Evolutionary conservation across 2,888 invertebrate species (phyloP), one percentile per base, ranked within the genome.

Genomic region (Pterostichus madidus): DNA sequence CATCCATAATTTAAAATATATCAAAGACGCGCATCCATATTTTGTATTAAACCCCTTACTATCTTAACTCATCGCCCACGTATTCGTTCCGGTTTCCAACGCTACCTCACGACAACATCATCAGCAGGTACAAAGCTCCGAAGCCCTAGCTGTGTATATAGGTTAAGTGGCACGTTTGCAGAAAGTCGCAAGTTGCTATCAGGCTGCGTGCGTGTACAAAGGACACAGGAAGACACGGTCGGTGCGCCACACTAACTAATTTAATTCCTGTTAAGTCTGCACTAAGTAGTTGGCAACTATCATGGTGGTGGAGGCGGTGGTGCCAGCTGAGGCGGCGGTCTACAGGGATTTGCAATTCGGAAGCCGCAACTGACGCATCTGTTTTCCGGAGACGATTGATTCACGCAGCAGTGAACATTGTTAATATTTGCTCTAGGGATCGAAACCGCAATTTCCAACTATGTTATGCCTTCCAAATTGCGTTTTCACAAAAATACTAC

Each of bases 181-280:
- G 78, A 80, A 80, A 64, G 64, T 80, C 68, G 6, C 17, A 56
- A 56, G 56, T 56, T 56, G 5, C 56, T 8, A 39, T 39, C 39
- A 8, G 39, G 79, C 31, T 1, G 7, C 15, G 39, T 24, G 46
- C 46, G 13, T 56, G 59, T 15, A 77, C 77, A 77, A 77, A 77
- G 77, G 77, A 35, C 77, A 53, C 53, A 5, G 24, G 15, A 56
- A 77, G 77, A 77, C 46, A 53, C 76, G 53, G 53, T 31, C 24
- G 75, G 61, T 46, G 46, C 46, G 44, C 79, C 80, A 80, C 79
- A 79, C 46, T 44, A 64, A 76, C 82, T 82, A 76, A 83, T 83
- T 83, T 83, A 83, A 83, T 83, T 83, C 83, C 83, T 77, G 77
- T 77, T 83, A 83, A 83, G 83, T 77, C 83, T 76, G 83, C 77